Conservation (phyloP, 2,113 vertebrate species). For the Polypterus senegalus region DNA sequence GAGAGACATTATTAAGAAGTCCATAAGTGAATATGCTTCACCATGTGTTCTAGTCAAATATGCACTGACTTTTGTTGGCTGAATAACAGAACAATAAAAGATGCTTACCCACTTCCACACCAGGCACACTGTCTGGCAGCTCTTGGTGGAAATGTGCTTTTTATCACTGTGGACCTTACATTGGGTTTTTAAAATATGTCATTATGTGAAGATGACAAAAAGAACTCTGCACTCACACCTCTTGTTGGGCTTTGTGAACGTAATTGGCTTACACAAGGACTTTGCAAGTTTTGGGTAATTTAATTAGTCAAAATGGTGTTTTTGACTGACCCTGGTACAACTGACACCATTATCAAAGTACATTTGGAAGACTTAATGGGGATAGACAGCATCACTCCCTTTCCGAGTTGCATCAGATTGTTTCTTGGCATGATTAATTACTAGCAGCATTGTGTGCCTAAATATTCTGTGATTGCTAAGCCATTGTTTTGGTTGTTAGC, state of each 20-base stretch:
- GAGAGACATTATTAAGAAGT: not conserved
- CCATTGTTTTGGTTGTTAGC: not conserved
- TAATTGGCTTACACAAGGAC: too few species aligned
- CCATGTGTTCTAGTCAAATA: not conserved
- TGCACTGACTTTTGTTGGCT: not conserved
- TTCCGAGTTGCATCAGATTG: not conserved
- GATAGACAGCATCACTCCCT: not conserved
- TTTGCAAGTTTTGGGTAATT: not conserved
- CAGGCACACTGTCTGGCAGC: not conserved
- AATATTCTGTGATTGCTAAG: constrained; percentile 2
- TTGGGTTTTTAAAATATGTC: too few species aligned
- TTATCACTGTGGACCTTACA: too few species aligned
- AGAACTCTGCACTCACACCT: too few species aligned
- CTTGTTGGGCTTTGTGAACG: too few species aligned
- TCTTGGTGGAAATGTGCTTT: too few species aligned
- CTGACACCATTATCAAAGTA: not conserved
- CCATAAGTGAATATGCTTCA: not conserved
- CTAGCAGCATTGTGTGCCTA: constrained; percentile 3
- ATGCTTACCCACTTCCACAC: constrained; percentile 1
- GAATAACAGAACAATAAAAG: not conserved
- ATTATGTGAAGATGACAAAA: too few species aligned
- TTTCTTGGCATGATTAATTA: constrained; percentile 1
- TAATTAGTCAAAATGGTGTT: not conserved
- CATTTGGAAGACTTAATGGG: not conserved
- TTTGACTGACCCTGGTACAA: not conserved